Evolutionary conservation across 2,888 invertebrate species (phyloP).

Genomic region (Hirtodrosophila cameraria): DNA sequence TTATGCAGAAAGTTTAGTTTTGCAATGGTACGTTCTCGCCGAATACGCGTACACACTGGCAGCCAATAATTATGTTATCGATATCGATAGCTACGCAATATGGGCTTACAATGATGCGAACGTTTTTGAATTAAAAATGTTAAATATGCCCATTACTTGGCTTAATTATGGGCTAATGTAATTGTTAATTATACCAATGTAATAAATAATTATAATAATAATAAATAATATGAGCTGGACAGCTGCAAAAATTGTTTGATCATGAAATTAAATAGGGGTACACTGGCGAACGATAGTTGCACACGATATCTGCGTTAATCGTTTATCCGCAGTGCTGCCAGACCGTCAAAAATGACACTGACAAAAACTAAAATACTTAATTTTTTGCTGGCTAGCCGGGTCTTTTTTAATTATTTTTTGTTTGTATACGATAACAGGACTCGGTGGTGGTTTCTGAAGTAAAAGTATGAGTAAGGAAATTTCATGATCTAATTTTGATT

Average conservation of each 20-base stretch:
- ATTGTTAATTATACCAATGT: neutral
- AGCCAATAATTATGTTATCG: constrained; percentile 51
- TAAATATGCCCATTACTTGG: neutral
- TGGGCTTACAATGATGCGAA: constrained; percentile 27
- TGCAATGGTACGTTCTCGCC: constrained; percentile 69
- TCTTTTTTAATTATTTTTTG: too few relatives aligned
- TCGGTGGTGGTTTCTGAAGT: too few relatives aligned
- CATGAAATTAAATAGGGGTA: constrained; percentile 3
- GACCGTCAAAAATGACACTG: neutral
- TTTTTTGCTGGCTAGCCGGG: too few relatives aligned
- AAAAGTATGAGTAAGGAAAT: too few relatives aligned
- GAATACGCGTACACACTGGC: constrained; percentile 66
- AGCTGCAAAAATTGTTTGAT: constrained; percentile 6
- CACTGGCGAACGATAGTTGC: constrained; percentile 37
- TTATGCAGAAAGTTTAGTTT: constrained; percentile 70
- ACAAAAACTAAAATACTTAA: neutral
- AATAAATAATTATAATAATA: constrained; percentile 3
- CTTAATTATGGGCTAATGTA: neutral
- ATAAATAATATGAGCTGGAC: neutral
- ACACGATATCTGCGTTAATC: constrained; percentile 35
- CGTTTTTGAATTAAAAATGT: constrained; percentile 57
- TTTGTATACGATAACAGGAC: too few relatives aligned
- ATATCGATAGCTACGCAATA: constrained; percentile 49
- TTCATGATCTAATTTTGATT: too few relatives aligned
- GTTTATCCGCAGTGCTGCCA: constrained; percentile 25